Conservation (phyloP, 2,888 invertebrate species). For the Ectemnius cavifrons region DNA sequence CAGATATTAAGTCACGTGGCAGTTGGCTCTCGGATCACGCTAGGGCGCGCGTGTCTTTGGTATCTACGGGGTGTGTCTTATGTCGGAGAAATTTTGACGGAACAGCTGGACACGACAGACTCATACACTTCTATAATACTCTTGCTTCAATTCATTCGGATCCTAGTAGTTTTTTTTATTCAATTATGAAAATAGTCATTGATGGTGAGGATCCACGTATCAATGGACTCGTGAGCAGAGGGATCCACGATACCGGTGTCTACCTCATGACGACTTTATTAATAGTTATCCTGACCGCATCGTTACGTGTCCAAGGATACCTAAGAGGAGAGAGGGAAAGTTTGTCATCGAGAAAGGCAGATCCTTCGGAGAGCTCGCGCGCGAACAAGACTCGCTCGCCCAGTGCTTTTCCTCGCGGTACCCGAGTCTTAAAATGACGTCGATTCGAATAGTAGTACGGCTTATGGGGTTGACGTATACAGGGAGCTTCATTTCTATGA, state of each 20-base stretch:
- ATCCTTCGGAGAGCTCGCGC: constrained; percentile 37
- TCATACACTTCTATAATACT: no score
- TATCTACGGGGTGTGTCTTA: constrained; percentile 16
- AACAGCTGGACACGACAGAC: no score
- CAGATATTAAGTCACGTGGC: constrained; percentile 20
- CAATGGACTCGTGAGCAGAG: constrained; percentile 60
- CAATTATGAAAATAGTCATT: no score
- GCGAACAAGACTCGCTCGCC: constrained; percentile 25
- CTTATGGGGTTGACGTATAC: no score
- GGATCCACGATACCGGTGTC: constrained; percentile 32
- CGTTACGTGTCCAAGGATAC: constrained; percentile 54
- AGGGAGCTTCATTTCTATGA: no score
- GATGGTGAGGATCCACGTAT: constrained; percentile 10
- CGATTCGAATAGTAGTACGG: no score
- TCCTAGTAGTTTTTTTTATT: no score
- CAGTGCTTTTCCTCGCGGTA: neutral
- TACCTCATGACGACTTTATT: constrained; percentile 62
- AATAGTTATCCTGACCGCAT: constrained; percentile 59
- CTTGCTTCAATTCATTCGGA: no score
- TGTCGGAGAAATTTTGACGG: neutral
- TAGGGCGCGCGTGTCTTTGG: constrained; percentile 22
- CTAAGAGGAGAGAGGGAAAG: constrained; percentile 47
- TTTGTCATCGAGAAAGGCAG: constrained; percentile 50
- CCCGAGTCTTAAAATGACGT: neutral
- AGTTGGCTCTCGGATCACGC: constrained; percentile 34